phyloP scores from a whole-genome alignment of 1,140 invertebrate species.

The Lutraria rhynchaena region DNA sequence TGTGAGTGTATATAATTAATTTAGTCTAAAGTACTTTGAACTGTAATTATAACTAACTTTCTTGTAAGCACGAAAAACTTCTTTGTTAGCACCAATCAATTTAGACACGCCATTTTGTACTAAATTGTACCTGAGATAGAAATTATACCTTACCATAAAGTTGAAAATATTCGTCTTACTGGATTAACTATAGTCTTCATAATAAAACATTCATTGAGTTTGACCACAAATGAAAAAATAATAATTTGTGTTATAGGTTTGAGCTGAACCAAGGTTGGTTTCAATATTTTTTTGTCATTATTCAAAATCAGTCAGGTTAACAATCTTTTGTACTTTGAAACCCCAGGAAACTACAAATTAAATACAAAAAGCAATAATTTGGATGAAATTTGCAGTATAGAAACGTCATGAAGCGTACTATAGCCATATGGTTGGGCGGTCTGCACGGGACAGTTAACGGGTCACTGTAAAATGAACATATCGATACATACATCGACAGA shows the following conservation, averaged over 20 bases:
- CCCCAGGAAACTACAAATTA: constrained; percentile 12
- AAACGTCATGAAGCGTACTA: constrained; percentile 1
- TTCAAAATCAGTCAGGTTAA: constrained; percentile 40
- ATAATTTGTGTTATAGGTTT: constrained; percentile 27
- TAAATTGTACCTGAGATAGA: too few species aligned
- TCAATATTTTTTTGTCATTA: constrained; percentile 28
- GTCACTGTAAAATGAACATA: too few species aligned
- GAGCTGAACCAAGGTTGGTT: constrained; percentile 8
- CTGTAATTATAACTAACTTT: too few species aligned
- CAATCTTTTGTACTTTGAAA: constrained; percentile 29
- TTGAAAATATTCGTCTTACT: constrained; percentile 47
- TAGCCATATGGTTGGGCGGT: neutral
- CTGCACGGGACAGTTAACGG: constrained; percentile 6
- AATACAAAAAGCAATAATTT: constrained; percentile 37
- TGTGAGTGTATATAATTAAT: too few species aligned
- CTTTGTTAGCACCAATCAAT: too few species aligned
- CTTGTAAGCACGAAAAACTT: too few species aligned
- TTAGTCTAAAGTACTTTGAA: too few species aligned
- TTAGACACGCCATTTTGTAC: too few species aligned
- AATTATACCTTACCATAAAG: constrained; percentile 45
- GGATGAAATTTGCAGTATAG: constrained; percentile 47
- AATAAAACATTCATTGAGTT: neutral
- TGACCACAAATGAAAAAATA: constrained; percentile 52
- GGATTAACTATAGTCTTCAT: constrained; percentile 17
- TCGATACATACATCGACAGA: too few species aligned